These are phyloP conservation scores for Phengaris alcon DNA, from an alignment of 2,888 invertebrate genomes.

Conservation along the genomic window DNA sequence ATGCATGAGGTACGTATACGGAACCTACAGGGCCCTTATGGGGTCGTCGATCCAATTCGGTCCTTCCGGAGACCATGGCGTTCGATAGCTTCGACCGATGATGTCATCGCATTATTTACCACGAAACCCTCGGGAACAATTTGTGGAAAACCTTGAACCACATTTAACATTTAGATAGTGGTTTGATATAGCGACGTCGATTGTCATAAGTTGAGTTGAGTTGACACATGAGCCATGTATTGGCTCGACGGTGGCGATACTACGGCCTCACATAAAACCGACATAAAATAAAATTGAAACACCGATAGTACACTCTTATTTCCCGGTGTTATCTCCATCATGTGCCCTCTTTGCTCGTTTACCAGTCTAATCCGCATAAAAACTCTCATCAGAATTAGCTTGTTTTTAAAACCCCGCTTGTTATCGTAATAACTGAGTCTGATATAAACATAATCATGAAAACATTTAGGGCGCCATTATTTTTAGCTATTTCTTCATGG, in stretches of 20 bases:
- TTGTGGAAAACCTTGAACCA: conserved; percentile 11
- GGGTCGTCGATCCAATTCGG: background rate
- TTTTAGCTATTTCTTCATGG: background rate
- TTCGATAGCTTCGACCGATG: background rate
- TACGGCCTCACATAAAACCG: too few species aligned
- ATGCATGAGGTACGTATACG: background rate
- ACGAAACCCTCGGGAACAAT: conserved; percentile 5
- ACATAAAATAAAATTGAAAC: background rate
- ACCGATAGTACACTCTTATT: too few species aligned
- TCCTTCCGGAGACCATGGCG: conserved; percentile 8
- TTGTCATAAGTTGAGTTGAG: background rate
- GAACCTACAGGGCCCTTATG: background rate
- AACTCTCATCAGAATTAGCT: background rate
- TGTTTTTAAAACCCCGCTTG: background rate
- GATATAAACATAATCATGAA: conserved; percentile 14
- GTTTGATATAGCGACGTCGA: background rate
- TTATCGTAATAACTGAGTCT: background rate
- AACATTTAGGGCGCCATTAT: conserved; percentile 1
- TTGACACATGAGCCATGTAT: too few species aligned
- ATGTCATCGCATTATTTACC: background rate
- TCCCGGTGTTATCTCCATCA: too few species aligned
- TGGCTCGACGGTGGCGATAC: too few species aligned
- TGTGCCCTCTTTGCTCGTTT: too few species aligned
- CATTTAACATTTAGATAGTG: background rate
- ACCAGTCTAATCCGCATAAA: too few species aligned